These are phyloP conservation scores for Aspiorhynchus laticeps DNA, from an alignment of 2,113 vertebrate genomes.

Conservation along the genomic window DNA sequence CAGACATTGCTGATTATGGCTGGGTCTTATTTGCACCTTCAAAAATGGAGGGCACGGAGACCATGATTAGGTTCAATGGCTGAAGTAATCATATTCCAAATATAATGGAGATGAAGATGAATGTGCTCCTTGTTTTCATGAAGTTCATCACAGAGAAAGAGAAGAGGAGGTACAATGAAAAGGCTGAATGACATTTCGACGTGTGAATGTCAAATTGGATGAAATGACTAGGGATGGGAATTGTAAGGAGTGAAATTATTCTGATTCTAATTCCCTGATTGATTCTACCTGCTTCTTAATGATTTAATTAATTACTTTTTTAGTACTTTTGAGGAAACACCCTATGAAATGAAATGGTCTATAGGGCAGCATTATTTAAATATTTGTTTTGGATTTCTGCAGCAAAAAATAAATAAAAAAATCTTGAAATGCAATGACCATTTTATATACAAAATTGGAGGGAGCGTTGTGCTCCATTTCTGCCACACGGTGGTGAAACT, in stretches of 20 bases:
- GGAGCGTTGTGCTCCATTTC: not conserved
- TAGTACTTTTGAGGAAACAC: not conserved
- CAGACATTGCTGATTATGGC: not conserved
- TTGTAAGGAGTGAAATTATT: not conserved
- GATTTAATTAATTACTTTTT: conserved; percentile 3
- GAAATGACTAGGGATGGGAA: not conserved
- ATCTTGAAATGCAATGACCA: not conserved
- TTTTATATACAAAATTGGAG: not conserved
- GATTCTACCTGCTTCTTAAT: conserved; percentile 4
- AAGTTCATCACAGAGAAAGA: conserved; percentile 20
- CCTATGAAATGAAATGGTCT: not conserved
- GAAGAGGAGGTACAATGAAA: not conserved
- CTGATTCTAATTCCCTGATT: too few species aligned
- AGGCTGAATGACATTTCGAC: conserved; percentile 3
- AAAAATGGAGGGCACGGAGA: conserved; percentile 29
- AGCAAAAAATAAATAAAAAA: not conserved
- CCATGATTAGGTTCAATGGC: conserved; percentile 26
- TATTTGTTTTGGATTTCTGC: not conserved
- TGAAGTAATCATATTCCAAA: conserved; percentile 38
- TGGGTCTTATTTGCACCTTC: conserved; percentile 18
- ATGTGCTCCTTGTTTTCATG: conserved; percentile 34
- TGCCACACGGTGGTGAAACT: not conserved
- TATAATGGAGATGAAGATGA: conserved; percentile 26
- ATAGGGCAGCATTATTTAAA: not conserved
- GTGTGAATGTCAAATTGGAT: conserved; percentile 11